Evolutionary conservation across 2,797 vertebrate genomes (phyloP), one percentile per base, ranked within the genome.

Genomic region (Prunella strophiata): DNA sequence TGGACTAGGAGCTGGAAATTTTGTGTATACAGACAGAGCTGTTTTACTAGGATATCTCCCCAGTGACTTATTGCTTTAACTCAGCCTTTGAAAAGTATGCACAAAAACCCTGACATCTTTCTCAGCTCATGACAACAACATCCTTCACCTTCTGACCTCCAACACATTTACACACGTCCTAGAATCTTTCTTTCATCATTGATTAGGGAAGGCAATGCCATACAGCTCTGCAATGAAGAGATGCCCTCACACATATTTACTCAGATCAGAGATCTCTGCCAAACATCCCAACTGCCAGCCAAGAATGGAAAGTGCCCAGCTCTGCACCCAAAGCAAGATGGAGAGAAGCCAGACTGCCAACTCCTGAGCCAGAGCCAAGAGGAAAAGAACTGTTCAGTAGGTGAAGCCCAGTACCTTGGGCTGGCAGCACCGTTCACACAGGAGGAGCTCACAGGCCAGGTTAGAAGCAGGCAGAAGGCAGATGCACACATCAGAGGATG

Each of bases 291-390:
- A 80, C 63, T 58, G 85, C 91, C 76, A 71, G 96, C 96, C 93
- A 95, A 96, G 96, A 95, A 94, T 94, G 85, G 74, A 92, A 96
- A 95, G 82, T 86, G 82, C 95, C 74, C 91, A 82, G 93, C 94
- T 95, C 95, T 96, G 38, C 78, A 82, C 71, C 94, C 93, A 88
- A 94, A 89, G 85, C 73, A 85, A 94, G 85, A 88, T 95, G 96
- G 96, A 96, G 82, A 36, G 52, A 30, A 92, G 94, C 89, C 96
- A 97, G 91, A 42, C 34, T 89, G 66, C 93, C 76, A 83, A 9
- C n/a, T 81, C 45, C 70, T 62, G 75, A 92, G 76, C 71, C 59
- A n/a, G 45, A 80, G 96, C 94, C 94, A 91, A 96, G 80, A 87
- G 80, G 85, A 93, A 93, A 95, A 93, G 83, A 75, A 90, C 23